A percentile compares a stretch with the other conserved stretches of the same genome.
Evolutionary conservation across 2,888 invertebrate species (phyloP).

Genomic region (Ennomos erosarius): DNA sequence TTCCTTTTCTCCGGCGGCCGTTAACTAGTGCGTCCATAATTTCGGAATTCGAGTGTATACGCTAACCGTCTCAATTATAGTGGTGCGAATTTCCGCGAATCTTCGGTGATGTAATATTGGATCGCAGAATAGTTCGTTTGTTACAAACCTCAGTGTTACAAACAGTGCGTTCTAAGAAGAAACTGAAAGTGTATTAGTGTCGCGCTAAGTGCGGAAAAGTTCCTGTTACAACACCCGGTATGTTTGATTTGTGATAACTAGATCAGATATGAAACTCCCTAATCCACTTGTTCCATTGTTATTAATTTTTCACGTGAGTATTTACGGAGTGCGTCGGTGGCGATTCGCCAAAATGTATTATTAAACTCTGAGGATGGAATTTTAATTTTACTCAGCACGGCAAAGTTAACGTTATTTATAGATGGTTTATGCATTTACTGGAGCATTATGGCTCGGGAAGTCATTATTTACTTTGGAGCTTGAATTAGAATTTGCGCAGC

Average conservation of each 20-base stretch:
- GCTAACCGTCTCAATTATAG: constrained; percentile 55
- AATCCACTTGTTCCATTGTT: constrained; percentile 34
- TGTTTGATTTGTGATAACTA: constrained; percentile 46
- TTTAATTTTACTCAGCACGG: constrained; percentile 64
- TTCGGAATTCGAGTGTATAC: constrained; percentile 47
- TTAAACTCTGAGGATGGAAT: constrained; percentile 64
- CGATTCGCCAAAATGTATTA: constrained; percentile 76
- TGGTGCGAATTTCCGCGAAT: constrained; percentile 68
- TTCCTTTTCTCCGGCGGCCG: not conserved
- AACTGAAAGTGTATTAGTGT: constrained; percentile 70
- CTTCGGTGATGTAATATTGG: constrained; percentile 70
- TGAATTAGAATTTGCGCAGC: constrained; percentile 8
- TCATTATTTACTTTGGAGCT: constrained; percentile 12
- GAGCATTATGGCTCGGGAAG: constrained; percentile 13
- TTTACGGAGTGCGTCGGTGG: constrained; percentile 57
- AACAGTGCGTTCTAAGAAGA: constrained; percentile 64
- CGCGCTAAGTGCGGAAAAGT: constrained; percentile 57
- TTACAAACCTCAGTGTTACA: constrained; percentile 48
- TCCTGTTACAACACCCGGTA: constrained; percentile 51
- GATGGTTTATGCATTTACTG: constrained; percentile 32
- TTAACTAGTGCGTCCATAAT: constrained; percentile 37
- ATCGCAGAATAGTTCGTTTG: constrained; percentile 66
- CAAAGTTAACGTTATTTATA: constrained; percentile 62
- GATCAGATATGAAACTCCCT: constrained; percentile 28
- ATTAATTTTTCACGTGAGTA: constrained; percentile 47